Evolutionary conservation across 1,140 invertebrate species (phyloP).

Genomic region (Drosophila ananassae): DNA sequence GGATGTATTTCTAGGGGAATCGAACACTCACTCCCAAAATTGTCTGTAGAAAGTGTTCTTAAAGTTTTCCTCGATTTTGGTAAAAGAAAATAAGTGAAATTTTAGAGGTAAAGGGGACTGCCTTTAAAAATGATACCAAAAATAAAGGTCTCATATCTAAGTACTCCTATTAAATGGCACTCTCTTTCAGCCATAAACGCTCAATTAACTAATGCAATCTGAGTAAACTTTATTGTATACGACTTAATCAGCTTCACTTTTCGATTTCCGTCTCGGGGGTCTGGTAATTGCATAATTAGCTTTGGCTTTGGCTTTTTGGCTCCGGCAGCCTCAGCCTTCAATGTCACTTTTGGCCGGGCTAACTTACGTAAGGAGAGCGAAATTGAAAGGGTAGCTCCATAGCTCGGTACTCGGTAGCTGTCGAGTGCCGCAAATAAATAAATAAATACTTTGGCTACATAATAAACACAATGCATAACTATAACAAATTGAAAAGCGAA

Average conservation of each 20-base stretch:
- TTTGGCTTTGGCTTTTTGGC: slow-evolving; percentile 40
- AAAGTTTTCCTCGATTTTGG: slow-evolving; percentile 1
- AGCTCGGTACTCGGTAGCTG: not conserved
- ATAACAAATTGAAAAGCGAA: slow-evolving; percentile 66
- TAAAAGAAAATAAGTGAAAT: slow-evolving; percentile 20
- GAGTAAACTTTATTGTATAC: slow-evolving; percentile 21
- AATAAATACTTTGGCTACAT: slow-evolving; percentile 34
- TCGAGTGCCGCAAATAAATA: slow-evolving; percentile 17
- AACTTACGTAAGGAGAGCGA: slow-evolving; percentile 61
- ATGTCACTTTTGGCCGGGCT: slow-evolving; percentile 55
- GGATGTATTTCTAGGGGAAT: not conserved
- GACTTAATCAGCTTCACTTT: slow-evolving; percentile 40
- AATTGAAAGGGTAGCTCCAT: slow-evolving; percentile 49
- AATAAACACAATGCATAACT: slow-evolving; percentile 63
- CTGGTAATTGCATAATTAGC: slow-evolving; percentile 73
- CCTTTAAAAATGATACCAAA: not conserved
- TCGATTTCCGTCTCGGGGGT: slow-evolving; percentile 46
- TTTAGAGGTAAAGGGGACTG: not conserved
- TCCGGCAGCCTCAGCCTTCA: slow-evolving; percentile 56
- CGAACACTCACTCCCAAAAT: slow-evolving; percentile 30
- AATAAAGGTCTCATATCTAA: not conserved
- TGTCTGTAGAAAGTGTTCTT: slow-evolving; percentile 45
- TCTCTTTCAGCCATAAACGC: slow-evolving; percentile 14
- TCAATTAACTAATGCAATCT: slow-evolving; percentile 36
- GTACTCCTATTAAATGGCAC: slow-evolving; percentile 17